Evolutionary conservation across 1,140 invertebrate genomes (phyloP).

Genomic region (Tenebrio molitor): DNA sequence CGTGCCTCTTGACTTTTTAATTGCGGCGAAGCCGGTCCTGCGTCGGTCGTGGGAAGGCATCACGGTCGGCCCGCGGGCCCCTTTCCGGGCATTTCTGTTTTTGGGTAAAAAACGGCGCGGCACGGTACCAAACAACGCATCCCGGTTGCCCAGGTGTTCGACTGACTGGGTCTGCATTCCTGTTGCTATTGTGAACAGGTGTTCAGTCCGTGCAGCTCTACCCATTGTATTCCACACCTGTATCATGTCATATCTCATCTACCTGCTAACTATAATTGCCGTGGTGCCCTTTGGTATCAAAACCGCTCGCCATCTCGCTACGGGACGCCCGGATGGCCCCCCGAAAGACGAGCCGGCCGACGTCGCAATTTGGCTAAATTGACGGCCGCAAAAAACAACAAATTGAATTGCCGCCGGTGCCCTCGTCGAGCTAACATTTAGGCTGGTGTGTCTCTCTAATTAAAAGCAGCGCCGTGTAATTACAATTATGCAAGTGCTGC

Average conservation of each 20-base stretch:
- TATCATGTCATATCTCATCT: conserved; percentile 55
- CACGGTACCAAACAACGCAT: conserved; percentile 29
- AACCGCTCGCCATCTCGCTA: conserved; percentile 18
- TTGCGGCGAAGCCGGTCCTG: not conserved
- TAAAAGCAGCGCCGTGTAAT: conserved; percentile 32
- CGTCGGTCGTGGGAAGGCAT: conserved; percentile 29
- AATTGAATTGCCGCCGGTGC: conserved; percentile 7
- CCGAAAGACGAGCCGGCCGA: not conserved
- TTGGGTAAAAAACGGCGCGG: conserved; percentile 24
- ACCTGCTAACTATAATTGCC: conserved; percentile 44
- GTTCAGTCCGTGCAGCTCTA: conserved; percentile 45
- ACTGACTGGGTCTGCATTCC: conserved; percentile 52
- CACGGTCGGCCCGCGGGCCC: not conserved
- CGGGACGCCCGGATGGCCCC: not conserved
- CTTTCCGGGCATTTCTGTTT: conserved; percentile 14
- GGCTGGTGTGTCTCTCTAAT: conserved; percentile 16
- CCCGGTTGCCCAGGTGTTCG: conserved; percentile 52
- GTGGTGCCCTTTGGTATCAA: conserved; percentile 6
- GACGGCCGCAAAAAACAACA: not conserved
- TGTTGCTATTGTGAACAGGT: conserved; percentile 53
- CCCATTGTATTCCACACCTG: conserved; percentile 56
- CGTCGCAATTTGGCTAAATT: conserved; percentile 7
- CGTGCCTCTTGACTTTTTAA: no score
- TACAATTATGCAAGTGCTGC: conserved; percentile 29
- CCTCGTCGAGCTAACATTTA: conserved; percentile 2